phyloP scores from a whole-genome alignment of 2,797 vertebrate species.

The Typhlichthys subterraneus region DNA sequence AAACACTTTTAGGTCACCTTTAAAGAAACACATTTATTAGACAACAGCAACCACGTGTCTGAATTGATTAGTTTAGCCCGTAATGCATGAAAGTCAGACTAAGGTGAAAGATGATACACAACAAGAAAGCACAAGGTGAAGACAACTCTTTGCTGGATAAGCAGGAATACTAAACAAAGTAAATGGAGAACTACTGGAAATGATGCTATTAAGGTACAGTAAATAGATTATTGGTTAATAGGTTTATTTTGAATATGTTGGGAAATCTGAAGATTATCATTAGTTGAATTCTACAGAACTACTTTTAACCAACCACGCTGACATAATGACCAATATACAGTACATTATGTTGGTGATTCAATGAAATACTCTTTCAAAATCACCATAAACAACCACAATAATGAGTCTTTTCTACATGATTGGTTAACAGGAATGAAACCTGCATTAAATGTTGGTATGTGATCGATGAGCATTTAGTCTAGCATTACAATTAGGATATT shows the following conservation, averaged over 20 bases:
- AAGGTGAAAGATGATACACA: slow-evolving; percentile 31
- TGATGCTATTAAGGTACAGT: slow-evolving; percentile 5
- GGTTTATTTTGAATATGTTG: slow-evolving; percentile 27
- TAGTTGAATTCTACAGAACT: not conserved
- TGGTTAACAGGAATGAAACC: slow-evolving; percentile 46
- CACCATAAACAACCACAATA: slow-evolving; percentile 24
- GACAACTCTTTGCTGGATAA: slow-evolving; percentile 20
- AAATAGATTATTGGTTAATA: not conserved
- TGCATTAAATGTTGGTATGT: slow-evolving; percentile 40
- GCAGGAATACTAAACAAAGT: slow-evolving; percentile 27
- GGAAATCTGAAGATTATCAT: slow-evolving; percentile 3
- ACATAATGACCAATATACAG: slow-evolving; percentile 23
- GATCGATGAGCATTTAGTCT: slow-evolving; percentile 41
- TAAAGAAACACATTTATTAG: not conserved
- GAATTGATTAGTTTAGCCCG: slow-evolving; percentile 8
- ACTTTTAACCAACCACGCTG: not conserved
- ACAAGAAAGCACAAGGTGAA: slow-evolving; percentile 9
- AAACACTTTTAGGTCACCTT: not conserved
- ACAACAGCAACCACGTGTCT: slow-evolving; percentile 20
- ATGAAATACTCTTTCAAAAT: slow-evolving; percentile 44
- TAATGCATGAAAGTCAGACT: slow-evolving; percentile 9
- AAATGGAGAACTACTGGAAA: slow-evolving; percentile 36
- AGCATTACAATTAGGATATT: slow-evolving; percentile 47
- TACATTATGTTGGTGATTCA: slow-evolving; percentile 27
- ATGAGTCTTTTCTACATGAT: slow-evolving; percentile 52